Conservation (phyloP, 2,113 vertebrate genomes). For the Bos taurus region DNA sequence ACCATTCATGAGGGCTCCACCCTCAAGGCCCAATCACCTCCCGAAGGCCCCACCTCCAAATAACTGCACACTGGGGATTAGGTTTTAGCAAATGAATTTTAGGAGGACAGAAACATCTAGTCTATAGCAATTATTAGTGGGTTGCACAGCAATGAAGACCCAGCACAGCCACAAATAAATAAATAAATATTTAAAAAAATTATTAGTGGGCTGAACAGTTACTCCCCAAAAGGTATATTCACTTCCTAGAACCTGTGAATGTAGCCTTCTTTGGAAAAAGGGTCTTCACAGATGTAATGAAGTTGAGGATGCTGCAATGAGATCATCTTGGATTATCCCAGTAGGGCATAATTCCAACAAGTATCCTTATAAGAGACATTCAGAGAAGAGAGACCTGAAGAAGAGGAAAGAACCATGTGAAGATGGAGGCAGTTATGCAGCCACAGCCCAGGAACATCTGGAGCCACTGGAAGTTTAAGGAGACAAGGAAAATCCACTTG, state of each 20-base stretch:
- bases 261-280: background rate
- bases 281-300: background rate
- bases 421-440: background rate
- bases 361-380: background rate
- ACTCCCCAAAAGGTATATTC: background rate
- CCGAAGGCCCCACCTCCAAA: background rate
- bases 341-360: background rate
- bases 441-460: background rate
- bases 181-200: background rate
- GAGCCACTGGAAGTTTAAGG: background rate
- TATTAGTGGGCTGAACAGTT: background rate
- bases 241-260: background rate
- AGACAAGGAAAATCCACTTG: background rate
- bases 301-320: background rate
- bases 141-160: background rate
- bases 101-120: background rate
- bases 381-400: background rate
- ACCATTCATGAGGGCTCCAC: background rate
- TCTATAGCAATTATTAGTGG: background rate
- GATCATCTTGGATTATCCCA: background rate
- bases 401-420: background rate
- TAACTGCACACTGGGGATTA: background rate
- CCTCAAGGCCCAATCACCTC: background rate
- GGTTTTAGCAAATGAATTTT: background rate
- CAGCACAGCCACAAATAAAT: background rate